Evolutionary conservation across 2,113 vertebrate genomes (phyloP), one percentile per base, ranked within the genome.

Genomic region (Nanger granti): DNA sequence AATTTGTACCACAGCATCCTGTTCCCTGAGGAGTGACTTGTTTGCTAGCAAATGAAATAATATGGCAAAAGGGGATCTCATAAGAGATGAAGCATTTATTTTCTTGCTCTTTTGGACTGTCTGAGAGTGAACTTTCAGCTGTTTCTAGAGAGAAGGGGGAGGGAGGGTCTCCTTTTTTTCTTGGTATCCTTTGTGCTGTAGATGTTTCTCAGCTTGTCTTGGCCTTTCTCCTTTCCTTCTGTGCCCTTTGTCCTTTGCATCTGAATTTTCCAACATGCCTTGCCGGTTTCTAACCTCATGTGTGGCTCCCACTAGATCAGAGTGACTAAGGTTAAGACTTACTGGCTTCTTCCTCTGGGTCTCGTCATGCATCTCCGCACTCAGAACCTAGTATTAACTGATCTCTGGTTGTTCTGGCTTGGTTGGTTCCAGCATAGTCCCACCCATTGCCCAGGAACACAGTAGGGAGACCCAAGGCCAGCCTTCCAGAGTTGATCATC

Each of bases 241-340:
- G n/a, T 96, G 97, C 89, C 87, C 83, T 98, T 97, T 98, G 90
- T 87, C 94, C 97, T 97, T 94, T 95, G 73, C 89, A 34, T 97
- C 88, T 94, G 85, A 76, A 62, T 90, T 98, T 97, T 95, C 62
- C 95, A 96, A 60, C 82, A 92, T 83, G 73, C 18, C 76, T 96
- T 93, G 55, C 73, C 83, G 79, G 41, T 28, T 73, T 88, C 60
- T 87, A 12, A 64, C 87, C 87, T 31, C 6, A 17, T 89, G 29
- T 94, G 29, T 93, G 73, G 15, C 66, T 93, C 34, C 24, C 66
- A 24, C 49, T 90, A 87, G 90, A 73, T 47, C 54, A 76, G 84
- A 41, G 83, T 93, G 76, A 89, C n/a, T 55, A 64, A 96, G 88
- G 94, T 57, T 62, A 87, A 55, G 57, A 92, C 57, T 87, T 86